Conservation (phyloP, 2,888 invertebrate genomes). For the Volucella inflata region DNA sequence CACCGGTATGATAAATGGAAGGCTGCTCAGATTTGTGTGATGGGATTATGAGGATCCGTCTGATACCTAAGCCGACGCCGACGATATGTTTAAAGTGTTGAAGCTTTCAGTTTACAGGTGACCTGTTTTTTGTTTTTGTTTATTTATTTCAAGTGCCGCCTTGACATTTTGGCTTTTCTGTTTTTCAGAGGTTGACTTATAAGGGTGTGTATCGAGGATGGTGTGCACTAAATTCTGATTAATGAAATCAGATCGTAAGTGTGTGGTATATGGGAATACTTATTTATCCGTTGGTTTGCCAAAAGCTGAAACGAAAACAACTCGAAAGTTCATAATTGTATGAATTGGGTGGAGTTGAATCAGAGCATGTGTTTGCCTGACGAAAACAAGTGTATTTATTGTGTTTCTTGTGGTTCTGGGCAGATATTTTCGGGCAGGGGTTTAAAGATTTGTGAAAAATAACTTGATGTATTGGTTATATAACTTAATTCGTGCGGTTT, state of each 20-base stretch:
- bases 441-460: not conserved
- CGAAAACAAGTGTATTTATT: slow-evolving; percentile 8
- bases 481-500: no score
- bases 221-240: slow-evolving; percentile 29
- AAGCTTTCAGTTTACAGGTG: not conserved
- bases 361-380: not conserved
- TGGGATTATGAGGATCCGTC: slow-evolving; percentile 52
- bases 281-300: not conserved
- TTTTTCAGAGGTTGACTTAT: not conserved
- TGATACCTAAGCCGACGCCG: not conserved
- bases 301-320: not conserved
- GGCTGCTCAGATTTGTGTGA: slow-evolving; percentile 53
- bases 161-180: no score
- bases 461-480: not conserved
- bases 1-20: slow-evolving; percentile 46
- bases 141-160: not conserved
- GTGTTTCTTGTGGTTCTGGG: not conserved
- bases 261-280: slow-evolving; percentile 15
- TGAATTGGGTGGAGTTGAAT: slow-evolving; percentile 8
- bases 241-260: slow-evolving; percentile 13
- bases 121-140: not conserved
- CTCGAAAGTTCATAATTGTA: slow-evolving; percentile 5
- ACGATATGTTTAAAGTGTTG: slow-evolving; percentile 14
- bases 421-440: not conserved
- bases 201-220: slow-evolving; percentile 20